Evolutionary conservation across 2,113 vertebrate genomes (phyloP), one percentile per base, ranked within the genome.

Genomic region (Cathartes aura): DNA sequence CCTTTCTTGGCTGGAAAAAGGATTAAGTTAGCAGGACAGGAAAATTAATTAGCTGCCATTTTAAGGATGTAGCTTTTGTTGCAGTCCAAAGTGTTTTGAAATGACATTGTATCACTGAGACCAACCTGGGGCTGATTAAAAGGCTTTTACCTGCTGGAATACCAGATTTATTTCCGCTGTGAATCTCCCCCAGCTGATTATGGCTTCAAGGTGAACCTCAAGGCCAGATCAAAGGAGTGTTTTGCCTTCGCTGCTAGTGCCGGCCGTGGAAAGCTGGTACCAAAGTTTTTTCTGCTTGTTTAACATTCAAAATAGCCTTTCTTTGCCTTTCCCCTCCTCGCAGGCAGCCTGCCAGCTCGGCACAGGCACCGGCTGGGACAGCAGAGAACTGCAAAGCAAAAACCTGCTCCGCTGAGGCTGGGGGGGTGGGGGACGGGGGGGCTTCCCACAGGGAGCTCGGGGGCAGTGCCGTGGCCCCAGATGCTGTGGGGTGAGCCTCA

Each of bases 1-100:
- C 95, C 90, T 95, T 90, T 78, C 92, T 87, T 89, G 92, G 95
- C 93, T 96, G 96, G 55, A 78, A 92, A 93, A 90, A 83, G 64
- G 88, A 92, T 93, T 81, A 87, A 94, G 94, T 93, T 94, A 89
- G 79, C 92, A 89, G 94, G 88, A 92, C 89, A 74, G 92, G 89
- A 93, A 93, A 97, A 93, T 87, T 83, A 94, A 95, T 94, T 90
- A 71, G 86, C 88, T 97, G 95, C 92, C 95, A 63, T 93, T 96
- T 95, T 90, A 93, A 92, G 89, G 90, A 92, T 81, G 60, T 47
- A 82, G 72, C 59, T 87, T 92, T 95, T 12, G 12, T 89, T 21
- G 76, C 64, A 70, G 52, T 64, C 60, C 0, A 1, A 68, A 92
- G 87, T 64, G 58, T 82, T 93, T 91, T 32, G 88, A 94, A 95